Conservation (phyloP, 2,888 invertebrate genomes). For the Folsomia manolachei region DNA sequence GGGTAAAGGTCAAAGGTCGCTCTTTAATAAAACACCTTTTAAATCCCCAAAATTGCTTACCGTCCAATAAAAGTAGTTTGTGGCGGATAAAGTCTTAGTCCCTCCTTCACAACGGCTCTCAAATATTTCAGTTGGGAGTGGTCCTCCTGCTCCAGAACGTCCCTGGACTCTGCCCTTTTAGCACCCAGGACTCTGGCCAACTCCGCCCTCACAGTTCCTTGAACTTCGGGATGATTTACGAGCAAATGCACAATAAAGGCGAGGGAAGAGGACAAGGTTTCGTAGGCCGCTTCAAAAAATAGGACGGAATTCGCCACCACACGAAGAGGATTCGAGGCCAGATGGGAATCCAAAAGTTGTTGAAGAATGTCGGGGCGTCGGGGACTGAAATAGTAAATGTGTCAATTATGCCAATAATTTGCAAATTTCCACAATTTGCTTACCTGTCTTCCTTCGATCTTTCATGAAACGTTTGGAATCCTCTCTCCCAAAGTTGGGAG, state of each 20-base stretch:
- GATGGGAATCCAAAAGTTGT: conserved; percentile 16
- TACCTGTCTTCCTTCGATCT: not conserved
- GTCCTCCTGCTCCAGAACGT: not conserved
- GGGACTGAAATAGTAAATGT: too few species aligned
- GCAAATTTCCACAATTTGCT: not conserved
- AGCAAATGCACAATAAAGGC: conserved; percentile 38
- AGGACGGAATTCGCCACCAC: conserved; percentile 41
- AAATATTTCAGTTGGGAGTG: conserved; percentile 11
- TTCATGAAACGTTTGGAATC: conserved; percentile 10
- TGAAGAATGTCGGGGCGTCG: conserved; percentile 22
- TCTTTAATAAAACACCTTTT: conserved; percentile 5
- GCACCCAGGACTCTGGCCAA: not conserved
- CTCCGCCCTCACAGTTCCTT: conserved; percentile 31
- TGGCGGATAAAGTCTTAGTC: conserved; percentile 38
- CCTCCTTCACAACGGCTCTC: conserved; percentile 34
- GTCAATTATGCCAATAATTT: too few species aligned
- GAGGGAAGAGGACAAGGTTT: conserved; percentile 35
- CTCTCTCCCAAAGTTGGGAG: conserved; percentile 34
- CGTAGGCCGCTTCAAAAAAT: conserved; percentile 44
- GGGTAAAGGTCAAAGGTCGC: not conserved
- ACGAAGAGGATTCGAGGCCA: conserved; percentile 13
- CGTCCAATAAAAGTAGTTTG: conserved; percentile 45
- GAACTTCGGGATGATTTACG: conserved; percentile 27
- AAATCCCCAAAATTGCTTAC: conserved; percentile 24
- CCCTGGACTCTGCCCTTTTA: not conserved